A percentile compares a stretch with the other conserved stretches of the same genome.
phyloP scores from a whole-genome alignment of 2,113 vertebrate species.

The Oryzias curvinotus region DNA sequence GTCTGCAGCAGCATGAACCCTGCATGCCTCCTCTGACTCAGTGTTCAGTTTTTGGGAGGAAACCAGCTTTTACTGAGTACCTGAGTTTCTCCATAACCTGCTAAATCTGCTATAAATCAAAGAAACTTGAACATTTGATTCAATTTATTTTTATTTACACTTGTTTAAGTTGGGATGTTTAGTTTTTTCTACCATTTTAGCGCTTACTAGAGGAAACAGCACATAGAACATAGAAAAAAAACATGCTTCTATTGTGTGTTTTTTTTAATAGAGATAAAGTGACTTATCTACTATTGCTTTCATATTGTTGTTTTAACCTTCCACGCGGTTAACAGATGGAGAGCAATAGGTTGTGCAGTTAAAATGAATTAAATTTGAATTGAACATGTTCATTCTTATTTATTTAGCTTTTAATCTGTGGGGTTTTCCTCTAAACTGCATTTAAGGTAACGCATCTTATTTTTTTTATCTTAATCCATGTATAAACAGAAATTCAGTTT shows the following conservation, averaged over 20 bases:
- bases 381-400: too few relatives aligned
- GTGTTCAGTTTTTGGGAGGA: neutral
- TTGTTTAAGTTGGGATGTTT: too few relatives aligned
- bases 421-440: neutral
- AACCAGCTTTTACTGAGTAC: neutral
- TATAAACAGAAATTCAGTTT: too few relatives aligned
- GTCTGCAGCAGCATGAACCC: neutral
- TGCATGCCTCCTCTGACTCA: slow-evolving; percentile 17
- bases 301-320: slow-evolving; percentile 9
- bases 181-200: too few relatives aligned
- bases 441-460: too few relatives aligned
- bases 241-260: too few relatives aligned
- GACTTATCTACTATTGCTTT: neutral
- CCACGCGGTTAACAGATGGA: slow-evolving; percentile 19
- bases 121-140: neutral
- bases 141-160: neutral
- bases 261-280: too few relatives aligned
- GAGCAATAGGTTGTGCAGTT: slow-evolving; percentile 15
- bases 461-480: too few relatives aligned
- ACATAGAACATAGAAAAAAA: too few relatives aligned
- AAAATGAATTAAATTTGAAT: slow-evolving; percentile 20
- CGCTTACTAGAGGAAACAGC: too few relatives aligned
- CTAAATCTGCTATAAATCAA: too few relatives aligned
- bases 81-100: neutral
- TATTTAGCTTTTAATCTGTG: slow-evolving; percentile 10